A percentile compares a stretch with the other conserved stretches of the same genome.
Evolutionary conservation across 35 echinoderm and acorn worm genomes (phyloP).

Genomic region (Apostichopus californicus): DNA sequence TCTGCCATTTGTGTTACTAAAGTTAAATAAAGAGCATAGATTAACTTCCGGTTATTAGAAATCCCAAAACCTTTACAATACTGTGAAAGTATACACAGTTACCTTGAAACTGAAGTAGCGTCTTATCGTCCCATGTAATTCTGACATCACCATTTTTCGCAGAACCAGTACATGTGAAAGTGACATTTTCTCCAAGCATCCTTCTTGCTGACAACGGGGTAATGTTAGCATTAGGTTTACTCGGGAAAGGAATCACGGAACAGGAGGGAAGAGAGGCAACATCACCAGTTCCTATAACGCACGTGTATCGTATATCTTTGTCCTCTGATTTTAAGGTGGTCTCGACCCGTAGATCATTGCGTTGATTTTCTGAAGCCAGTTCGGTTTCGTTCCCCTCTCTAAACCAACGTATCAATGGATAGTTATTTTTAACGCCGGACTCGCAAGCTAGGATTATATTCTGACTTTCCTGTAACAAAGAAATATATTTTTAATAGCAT

Average conservation of each 20-base stretch:
- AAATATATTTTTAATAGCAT: no score
- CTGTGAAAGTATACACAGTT: background rate
- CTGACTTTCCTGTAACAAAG: background rate
- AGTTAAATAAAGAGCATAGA: no score
- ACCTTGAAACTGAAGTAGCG: background rate
- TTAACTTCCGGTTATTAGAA: no score
- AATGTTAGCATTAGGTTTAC: background rate
- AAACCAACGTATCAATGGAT: slow-evolving; percentile 5
- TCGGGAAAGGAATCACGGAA: background rate
- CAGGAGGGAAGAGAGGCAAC: background rate
- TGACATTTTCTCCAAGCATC: background rate
- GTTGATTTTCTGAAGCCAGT: background rate
- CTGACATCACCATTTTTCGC: background rate
- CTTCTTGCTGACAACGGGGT: background rate
- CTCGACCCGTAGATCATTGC: background rate
- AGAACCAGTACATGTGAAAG: slow-evolving; percentile 1
- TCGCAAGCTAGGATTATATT: background rate
- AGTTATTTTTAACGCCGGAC: background rate
- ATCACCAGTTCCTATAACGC: background rate
- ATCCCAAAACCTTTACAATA: no score
- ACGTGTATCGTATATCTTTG: background rate
- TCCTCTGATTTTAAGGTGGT: background rate
- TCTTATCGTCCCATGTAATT: background rate
- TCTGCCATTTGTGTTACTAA: no score
- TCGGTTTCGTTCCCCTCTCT: background rate